Base-by-base conservation (phyloP, 2,797 vertebrate species). In the Gambelia wislizenii region DNA sequence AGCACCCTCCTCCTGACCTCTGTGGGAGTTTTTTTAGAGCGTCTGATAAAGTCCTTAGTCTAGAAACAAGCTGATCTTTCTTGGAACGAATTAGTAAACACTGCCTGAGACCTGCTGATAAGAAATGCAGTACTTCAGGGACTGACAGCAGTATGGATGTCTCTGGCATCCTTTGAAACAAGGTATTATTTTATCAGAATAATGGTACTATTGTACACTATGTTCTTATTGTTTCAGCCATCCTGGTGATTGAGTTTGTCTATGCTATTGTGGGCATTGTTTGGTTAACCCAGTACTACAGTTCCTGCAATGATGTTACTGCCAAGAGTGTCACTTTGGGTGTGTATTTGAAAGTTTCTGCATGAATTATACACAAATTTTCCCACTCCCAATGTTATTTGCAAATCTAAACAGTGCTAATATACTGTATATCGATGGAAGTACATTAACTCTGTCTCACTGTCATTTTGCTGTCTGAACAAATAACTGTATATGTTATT, bases 201-300 rank as follows among this genome's bases (percentile, higher is more conserved):
- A 80, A 67, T 67, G 36, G 84, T 33, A 44, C 90, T 82, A 81
- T 89, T 91, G 49, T 1, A 82, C 2, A 0, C 20, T 69, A 52
- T 87, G 3, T 91, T 95, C 85, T 91, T 92, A 83, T 89, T 82
- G 25, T 96, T 93, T 74, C 95, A 98, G 99, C 98, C n/a, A 99
- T 99, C 96, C 96, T 99, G 94, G 96, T 99, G 95, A 99, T 99
- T 0, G 99, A 99, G 97, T 98, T 99, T 61, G 98, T 99, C 27
- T 99, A 99, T 0, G 99, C 99, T 75, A 98, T 99, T 10, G 99
- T 99, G 94, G 99, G 99, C 91, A 99, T 99, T 86, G 97, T 98
- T 86, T 99, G 99, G 99, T 98, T 99, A 86, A 98, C 98, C 12
- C 98, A 99, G 96, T 99, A 99, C 97, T 99, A 99, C 96, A 97